These are phyloP conservation scores for Epinotia bilunana DNA, from an alignment of 2,888 invertebrate genomes.

Conservation along the genomic window DNA sequence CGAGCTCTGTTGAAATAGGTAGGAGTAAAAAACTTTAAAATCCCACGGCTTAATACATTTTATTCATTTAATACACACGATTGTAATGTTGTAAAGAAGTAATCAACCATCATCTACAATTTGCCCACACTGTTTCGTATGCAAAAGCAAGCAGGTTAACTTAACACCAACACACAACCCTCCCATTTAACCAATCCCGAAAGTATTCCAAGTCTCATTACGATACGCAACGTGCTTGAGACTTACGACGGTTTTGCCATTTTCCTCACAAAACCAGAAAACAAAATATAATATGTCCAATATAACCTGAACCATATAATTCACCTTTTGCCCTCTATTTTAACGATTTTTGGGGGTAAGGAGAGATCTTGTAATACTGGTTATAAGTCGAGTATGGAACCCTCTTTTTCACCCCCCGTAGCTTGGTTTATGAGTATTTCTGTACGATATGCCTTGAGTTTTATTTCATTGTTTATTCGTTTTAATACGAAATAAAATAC, in stretches of 20 bases:
- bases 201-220: constrained; percentile 28
- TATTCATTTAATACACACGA: too few species aligned
- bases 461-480: constrained; percentile 61
- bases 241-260: constrained; percentile 32
- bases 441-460: constrained; percentile 57
- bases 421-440: constrained; percentile 59
- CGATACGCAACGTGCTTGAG: constrained; percentile 32
- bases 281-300: constrained; percentile 46
- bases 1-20: too few species aligned
- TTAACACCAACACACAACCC: constrained; percentile 13
- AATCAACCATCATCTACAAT: neutral
- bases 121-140: neutral
- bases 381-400: constrained; percentile 17
- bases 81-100: too few species aligned
- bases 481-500: constrained; percentile 50
- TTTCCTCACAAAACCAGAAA: constrained; percentile 44
- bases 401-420: constrained; percentile 48
- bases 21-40: too few species aligned
- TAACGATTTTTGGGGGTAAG: constrained; percentile 3
- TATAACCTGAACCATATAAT: constrained; percentile 38
- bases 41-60: too few species aligned
- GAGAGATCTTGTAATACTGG: constrained; percentile 35
- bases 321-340: constrained; percentile 9
- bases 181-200: constrained; percentile 15
- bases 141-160: constrained; percentile 13